Evolutionary conservation across 2,888 invertebrate genomes (phyloP), one percentile per base, ranked within the genome.

Genomic region (Meloe dianella): DNA sequence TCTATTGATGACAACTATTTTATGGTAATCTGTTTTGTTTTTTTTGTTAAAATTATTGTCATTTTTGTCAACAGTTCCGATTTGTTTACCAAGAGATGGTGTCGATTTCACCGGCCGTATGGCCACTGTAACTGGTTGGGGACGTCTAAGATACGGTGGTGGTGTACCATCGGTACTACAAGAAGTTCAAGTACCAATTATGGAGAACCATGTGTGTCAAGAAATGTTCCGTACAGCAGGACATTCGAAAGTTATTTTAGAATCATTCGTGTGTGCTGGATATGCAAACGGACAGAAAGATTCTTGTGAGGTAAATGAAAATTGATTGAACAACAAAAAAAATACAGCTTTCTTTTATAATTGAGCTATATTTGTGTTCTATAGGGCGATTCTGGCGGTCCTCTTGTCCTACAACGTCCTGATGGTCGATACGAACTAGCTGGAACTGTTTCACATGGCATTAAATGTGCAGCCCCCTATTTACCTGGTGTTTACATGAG

Each of bases 381-480:
- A 0, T 84, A 96, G 95, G 96, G 96, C 69, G 96, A 96, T 86
- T 95, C 95, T 72, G 96, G 96, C 0, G 96, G 96, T 10, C 96
- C 96, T 0, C 82, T 96, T 70, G 94, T 95, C 61, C 85, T 95
- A 10, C 92, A 93, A 78, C 86, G 94, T 61, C 88, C 91, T 0
- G 94, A 95, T 76, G 95, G 96, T 0, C 89, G 91, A 69, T 96
- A 95, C 90, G 91, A 94, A 71, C 85, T 96, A 6, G 94, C 93
- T 0, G 96, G 96, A 7, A 96, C 96, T 0, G 96, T 96, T 0
- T 96, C 95, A 8, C 96, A 96, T 77, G 96, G 96, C n/a, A 96
- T 96, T 75, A 95, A 95, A 80, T 96, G 96, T 78, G 96, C 96
- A 0, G 93, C 95, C 4, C 95, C 96, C 0, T 95, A 94, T 84